Conservation (phyloP, 2,888 invertebrate species). For the Galeruca laticollis region DNA sequence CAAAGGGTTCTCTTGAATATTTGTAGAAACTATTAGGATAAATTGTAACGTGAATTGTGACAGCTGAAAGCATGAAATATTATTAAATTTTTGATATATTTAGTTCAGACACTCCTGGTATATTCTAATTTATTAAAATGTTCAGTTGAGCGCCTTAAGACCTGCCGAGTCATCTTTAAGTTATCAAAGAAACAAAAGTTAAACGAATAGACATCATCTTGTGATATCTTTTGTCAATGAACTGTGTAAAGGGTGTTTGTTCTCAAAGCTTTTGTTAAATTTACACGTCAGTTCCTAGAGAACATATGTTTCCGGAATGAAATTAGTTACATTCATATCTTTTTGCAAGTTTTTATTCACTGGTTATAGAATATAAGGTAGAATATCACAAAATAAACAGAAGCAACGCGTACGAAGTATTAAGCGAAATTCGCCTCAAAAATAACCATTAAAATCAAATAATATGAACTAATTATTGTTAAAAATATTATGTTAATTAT, state of each 20-base stretch:
- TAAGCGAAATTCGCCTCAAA: no score
- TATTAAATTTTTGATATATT: background rate
- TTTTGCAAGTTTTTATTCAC: slow-evolving; percentile 19
- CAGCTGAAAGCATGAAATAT: slow-evolving; percentile 16
- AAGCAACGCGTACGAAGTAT: no score
- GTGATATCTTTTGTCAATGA: slow-evolving; percentile 6
- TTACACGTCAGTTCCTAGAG: background rate
- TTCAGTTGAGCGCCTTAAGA: background rate
- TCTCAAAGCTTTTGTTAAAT: background rate
- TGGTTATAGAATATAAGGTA: slow-evolving; percentile 29
- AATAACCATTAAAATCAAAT: no score
- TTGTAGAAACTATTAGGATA: slow-evolving; percentile 32
- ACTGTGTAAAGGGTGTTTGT: slow-evolving; percentile 1
- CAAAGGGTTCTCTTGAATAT: slow-evolving; percentile 29
- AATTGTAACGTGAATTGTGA: slow-evolving; percentile 9
- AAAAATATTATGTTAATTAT: no score
- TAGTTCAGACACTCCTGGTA: no score
- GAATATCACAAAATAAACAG: no score
- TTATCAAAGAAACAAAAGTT: slow-evolving; percentile 13
- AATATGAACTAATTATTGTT: no score
- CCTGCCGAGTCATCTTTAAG: background rate
- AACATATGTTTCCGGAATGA: background rate
- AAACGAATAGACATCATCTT: slow-evolving; percentile 2
- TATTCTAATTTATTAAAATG: no score
- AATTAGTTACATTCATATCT: background rate